A percentile compares a stretch with the other conserved stretches of the same genome.
Evolutionary conservation across 2,797 vertebrate genomes (phyloP).

Genomic region (Danio choprae): DNA sequence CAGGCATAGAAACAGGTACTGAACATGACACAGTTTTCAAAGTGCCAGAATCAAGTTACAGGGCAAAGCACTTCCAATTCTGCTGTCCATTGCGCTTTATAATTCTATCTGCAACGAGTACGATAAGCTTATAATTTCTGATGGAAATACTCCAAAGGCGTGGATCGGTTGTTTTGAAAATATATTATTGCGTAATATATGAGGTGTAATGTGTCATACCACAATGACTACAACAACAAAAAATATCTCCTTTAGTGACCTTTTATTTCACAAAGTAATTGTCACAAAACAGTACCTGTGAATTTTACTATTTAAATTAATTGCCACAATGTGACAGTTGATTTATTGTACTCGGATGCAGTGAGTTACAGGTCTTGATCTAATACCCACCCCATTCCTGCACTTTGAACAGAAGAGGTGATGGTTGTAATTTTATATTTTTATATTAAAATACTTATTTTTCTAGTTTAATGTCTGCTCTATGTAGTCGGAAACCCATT

Average conservation of each 20-base stretch:
- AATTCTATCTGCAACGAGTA: not conserved
- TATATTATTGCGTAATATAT: not conserved
- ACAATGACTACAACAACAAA: not conserved
- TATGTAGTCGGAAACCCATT: too few species aligned
- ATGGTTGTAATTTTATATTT: not conserved
- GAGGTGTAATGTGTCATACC: slow-evolving; percentile 1
- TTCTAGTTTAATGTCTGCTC: not conserved
- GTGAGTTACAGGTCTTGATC: slow-evolving; percentile 45
- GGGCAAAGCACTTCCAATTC: not conserved
- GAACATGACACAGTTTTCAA: slow-evolving; percentile 22
- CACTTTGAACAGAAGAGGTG: not conserved
- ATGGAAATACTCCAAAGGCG: not conserved
- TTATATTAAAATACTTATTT: not conserved
- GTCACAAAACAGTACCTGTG: not conserved
- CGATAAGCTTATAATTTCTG: not conserved
- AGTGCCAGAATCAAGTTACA: not conserved
- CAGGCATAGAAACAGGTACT: slow-evolving; percentile 87
- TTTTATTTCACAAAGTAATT: not conserved
- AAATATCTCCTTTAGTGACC: not conserved
- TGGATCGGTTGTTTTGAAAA: not conserved
- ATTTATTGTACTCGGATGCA: not conserved
- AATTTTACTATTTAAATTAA: not conserved
- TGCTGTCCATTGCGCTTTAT: not conserved
- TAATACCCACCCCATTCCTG: slow-evolving; percentile 25
- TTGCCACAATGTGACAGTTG: too few species aligned